Base-by-base conservation (phyloP, 2,113 vertebrate species). In the Limnothrissa miodon region DNA sequence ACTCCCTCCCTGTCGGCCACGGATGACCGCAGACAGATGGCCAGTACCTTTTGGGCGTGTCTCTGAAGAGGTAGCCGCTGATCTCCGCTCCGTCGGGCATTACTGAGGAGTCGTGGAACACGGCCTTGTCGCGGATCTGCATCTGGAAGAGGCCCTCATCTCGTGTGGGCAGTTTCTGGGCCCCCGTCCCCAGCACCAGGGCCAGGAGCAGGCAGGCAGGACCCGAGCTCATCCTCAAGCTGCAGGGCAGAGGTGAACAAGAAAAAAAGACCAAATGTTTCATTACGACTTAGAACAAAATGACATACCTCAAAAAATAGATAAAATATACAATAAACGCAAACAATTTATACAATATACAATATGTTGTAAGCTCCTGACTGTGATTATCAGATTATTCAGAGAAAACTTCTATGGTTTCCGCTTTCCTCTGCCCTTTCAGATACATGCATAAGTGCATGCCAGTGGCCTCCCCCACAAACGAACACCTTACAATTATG, bases 121-220 rank as follows among this genome's bases (percentile, higher is more conserved):
- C 92, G 0, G 95, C 90, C 86, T 98, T 98, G 93, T 99, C 97
- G 86, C 93, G 94, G 87, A 99, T 98, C 92, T 99, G 98, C 97
- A 97, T 97, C 93, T 99, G 98, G 88, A 99, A 99, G 85, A 99
- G 96, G 11, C 97, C 97, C 86, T 99, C 98, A 84, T 99, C 97
- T 81, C 98, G 95, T 1, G 98, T 99, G 46, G 98, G 98, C 13
- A 99, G 80, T 90, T 99, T 99, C 95, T 99, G 98, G 66, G 95
- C 91, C 89, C 89, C 87, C 4, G 91, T 92, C 70, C 88, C 70
- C 0, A 95, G 82, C 10, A 96, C 87, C 90, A 96, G 85, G 70
- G 93, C 82, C 82, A 74, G 25, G 10, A 36, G 13, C 29, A 97
- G 93, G 84, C 89, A 86, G 80, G 90, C 84, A 0, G 87, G 90